Percentiles rank a stretch among this genome's conserved stretches.
These are phyloP conservation scores for Drosophila paramelanica DNA, from an alignment of 2,888 invertebrate genomes.

Conservation along the genomic window DNA sequence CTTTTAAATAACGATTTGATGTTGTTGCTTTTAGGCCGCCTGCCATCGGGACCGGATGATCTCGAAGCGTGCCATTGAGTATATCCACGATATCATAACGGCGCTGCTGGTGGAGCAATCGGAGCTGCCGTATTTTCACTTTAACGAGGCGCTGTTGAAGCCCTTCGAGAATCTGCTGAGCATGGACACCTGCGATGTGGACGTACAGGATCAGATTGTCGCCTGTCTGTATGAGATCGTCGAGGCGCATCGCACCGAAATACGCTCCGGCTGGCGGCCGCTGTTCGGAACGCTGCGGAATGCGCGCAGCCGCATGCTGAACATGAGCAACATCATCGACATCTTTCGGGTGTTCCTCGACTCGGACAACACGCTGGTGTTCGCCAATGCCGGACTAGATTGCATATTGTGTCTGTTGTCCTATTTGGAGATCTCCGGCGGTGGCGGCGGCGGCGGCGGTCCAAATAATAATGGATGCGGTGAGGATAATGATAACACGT, in stretches of 20 bases:
- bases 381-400: conserved; percentile 97
- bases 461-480: conserved; percentile 87
- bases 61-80: conserved; percentile 95
- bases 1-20: too few relatives aligned
- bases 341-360: conserved; percentile 97
- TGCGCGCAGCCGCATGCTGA: conserved; percentile 89
- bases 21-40: conserved; percentile 88
- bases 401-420: conserved; percentile 95
- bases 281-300: conserved; percentile 96
- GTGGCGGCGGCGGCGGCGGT: conserved; percentile 89
- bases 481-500: conserved; percentile 85
- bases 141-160: conserved; percentile 97
- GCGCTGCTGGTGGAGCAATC: conserved; percentile 93
- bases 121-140: conserved; percentile 96
- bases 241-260: conserved; percentile 96
- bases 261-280: conserved; percentile 98
- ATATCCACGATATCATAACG: conserved; percentile 96
- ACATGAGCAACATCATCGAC: conserved; percentile 90
- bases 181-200: conserved; percentile 95
- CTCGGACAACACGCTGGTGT: conserved; percentile 96
- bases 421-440: conserved; percentile 85
- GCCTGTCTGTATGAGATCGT: conserved; percentile 98
- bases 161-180: conserved; percentile 97
- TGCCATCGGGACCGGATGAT: conserved; percentile 95
- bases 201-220: conserved; percentile 94